Evolutionary conservation across 1,140 invertebrate species (phyloP).

Genomic region (Macrosteles quadrilineatus): DNA sequence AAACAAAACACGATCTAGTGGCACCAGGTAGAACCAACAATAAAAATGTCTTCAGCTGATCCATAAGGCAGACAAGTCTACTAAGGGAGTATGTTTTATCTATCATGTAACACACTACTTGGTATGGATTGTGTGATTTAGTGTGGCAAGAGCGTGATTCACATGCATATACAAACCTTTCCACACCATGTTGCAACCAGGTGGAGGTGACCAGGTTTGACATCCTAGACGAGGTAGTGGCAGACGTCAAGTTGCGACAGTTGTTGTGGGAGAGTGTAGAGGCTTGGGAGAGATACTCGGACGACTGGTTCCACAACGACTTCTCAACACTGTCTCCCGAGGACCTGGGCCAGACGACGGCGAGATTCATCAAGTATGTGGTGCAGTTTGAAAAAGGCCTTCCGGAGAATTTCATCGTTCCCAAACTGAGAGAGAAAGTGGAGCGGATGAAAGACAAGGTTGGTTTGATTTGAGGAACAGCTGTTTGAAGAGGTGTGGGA

Average conservation of each 20-base stretch:
- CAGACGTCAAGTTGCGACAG: slow-evolving; percentile 73
- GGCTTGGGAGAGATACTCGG: slow-evolving; percentile 64
- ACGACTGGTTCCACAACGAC: slow-evolving; percentile 62
- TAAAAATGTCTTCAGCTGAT: too few species aligned
- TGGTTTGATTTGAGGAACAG: slow-evolving; percentile 40
- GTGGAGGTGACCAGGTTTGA: slow-evolving; percentile 79
- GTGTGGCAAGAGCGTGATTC: too few species aligned
- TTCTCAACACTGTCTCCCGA: slow-evolving; percentile 72
- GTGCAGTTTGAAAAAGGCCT: slow-evolving; percentile 48
- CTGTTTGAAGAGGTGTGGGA: too few species aligned
- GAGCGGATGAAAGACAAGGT: slow-evolving; percentile 75
- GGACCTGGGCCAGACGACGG: slow-evolving; percentile 65
- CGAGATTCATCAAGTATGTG: slow-evolving; percentile 69
- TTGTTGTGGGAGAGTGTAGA: slow-evolving; percentile 74
- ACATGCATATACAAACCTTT: too few species aligned
- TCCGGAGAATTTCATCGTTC: slow-evolving; percentile 73
- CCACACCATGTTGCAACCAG: too few species aligned
- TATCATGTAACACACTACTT: too few species aligned
- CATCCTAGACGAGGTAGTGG: slow-evolving; percentile 72
- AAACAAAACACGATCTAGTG: too few species aligned
- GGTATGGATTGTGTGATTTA: too few species aligned
- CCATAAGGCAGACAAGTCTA: too few species aligned
- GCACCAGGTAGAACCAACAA: too few species aligned
- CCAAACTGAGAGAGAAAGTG: slow-evolving; percentile 70
- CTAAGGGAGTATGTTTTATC: too few species aligned